phyloP scores from a whole-genome alignment of 2,113 vertebrate genomes.

The Verasper variegatus region DNA sequence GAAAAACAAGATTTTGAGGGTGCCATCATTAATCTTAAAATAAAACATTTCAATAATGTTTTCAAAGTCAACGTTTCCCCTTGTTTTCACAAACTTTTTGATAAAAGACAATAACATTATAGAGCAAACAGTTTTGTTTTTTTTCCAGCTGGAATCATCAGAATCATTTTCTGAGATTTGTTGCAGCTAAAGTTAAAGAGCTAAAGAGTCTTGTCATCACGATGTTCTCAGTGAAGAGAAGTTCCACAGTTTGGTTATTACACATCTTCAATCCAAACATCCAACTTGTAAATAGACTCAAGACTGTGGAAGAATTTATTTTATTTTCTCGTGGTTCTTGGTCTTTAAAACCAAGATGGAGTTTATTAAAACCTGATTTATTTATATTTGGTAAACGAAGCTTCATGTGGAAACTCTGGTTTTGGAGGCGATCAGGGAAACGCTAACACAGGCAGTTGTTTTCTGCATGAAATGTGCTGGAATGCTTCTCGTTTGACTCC shows the following conservation, averaged over 20 bases:
- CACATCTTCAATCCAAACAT: not conserved
- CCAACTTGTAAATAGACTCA: not conserved
- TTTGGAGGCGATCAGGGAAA: constrained; percentile 31
- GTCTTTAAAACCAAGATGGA: constrained; percentile 11
- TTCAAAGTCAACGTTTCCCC: too few species aligned
- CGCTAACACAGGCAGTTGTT: constrained; percentile 35
- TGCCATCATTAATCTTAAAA: too few species aligned
- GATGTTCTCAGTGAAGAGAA: not conserved
- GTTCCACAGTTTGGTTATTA: not conserved
- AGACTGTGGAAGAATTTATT: not conserved
- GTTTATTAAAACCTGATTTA: constrained; percentile 32
- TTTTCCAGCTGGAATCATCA: too few species aligned
- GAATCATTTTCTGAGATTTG: too few species aligned
- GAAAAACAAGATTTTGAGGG: too few species aligned
- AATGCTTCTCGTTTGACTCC: constrained; percentile 26
- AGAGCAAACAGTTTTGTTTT: too few species aligned
- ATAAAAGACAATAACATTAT: too few species aligned
- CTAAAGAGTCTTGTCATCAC: too few species aligned
- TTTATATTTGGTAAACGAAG: constrained; percentile 39
- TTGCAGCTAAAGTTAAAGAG: too few species aligned
- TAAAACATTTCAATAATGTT: too few species aligned
- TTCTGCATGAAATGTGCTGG: constrained; percentile 37
- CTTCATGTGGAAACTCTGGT: constrained; percentile 57
- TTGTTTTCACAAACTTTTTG: too few species aligned
- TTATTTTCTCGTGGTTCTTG: constrained; percentile 8